Conservation (phyloP, 30 jellyfish, hydroid and myxozoan species). For the Cassiopea andromeda region DNA sequence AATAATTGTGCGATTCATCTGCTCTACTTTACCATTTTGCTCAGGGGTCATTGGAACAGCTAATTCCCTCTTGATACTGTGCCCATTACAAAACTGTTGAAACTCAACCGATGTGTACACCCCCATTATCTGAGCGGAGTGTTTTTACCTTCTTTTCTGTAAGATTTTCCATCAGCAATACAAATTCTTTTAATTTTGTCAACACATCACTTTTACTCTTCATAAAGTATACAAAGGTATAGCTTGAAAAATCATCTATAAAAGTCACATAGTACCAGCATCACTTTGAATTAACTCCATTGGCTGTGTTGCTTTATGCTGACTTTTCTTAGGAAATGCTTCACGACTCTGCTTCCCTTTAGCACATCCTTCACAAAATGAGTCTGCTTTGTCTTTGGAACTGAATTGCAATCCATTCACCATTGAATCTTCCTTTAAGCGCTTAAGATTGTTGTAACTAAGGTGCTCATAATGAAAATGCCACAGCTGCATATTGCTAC, state of each 20-base stretch:
- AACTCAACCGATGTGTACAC: too few species aligned
- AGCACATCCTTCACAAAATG: conserved; percentile 30
- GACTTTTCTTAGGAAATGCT: conserved; percentile 20
- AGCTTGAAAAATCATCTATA: neutral
- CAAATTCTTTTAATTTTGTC: conserved; percentile 35
- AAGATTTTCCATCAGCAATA: conserved; percentile 17
- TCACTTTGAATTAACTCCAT: conserved; percentile 42
- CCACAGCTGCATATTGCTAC: too few species aligned
- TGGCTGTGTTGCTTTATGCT: conserved; percentile 1
- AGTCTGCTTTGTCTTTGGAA: too few species aligned
- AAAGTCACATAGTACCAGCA: conserved; percentile 13
- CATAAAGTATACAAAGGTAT: neutral
- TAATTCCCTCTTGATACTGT: too few species aligned
- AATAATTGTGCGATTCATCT: too few species aligned
- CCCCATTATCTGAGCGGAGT: too few species aligned
- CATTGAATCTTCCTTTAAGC: conserved; percentile 4
- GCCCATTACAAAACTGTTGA: too few species aligned
- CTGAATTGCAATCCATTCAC: conserved; percentile 36
- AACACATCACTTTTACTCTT: conserved; percentile 51
- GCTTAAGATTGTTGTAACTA: neutral
- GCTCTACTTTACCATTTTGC: too few species aligned
- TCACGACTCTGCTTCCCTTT: too few species aligned
- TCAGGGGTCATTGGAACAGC: too few species aligned
- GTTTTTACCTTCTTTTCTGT: conserved; percentile 17
- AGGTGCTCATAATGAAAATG: too few species aligned